Evolutionary conservation across 2,888 invertebrate species (phyloP).

Genomic region (Diaperis boleti): DNA sequence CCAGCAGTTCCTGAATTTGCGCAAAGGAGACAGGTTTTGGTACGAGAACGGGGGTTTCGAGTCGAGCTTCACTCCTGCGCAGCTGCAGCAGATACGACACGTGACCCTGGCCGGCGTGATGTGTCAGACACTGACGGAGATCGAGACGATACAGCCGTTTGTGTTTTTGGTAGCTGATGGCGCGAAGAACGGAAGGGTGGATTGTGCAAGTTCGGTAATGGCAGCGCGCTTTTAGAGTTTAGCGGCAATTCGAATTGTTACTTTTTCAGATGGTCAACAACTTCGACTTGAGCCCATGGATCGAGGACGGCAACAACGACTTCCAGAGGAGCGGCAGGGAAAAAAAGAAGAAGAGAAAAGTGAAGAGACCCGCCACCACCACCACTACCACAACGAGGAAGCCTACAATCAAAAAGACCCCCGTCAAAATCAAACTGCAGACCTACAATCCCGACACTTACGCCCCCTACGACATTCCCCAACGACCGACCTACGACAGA

Average conservation of each 20-base stretch:
- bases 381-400: constrained; percentile 26
- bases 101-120: constrained; percentile 80
- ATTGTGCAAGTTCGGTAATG: no score
- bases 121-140: constrained; percentile 75
- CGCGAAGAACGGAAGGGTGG: constrained; percentile 71
- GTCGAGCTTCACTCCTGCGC: constrained; percentile 81
- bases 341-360: constrained; percentile 21
- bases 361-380: constrained; percentile 23
- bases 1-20: constrained; percentile 83
- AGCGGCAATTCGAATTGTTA: no score
- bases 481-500: constrained; percentile 37
- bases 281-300: constrained; percentile 75
- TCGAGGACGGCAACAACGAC: constrained; percentile 62
- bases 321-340: not conserved
- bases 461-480: constrained; percentile 25
- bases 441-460: constrained; percentile 12
- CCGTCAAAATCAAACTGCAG: constrained; percentile 32
- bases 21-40: constrained; percentile 86
- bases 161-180: constrained; percentile 75
- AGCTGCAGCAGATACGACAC: constrained; percentile 79
- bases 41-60: constrained; percentile 84
- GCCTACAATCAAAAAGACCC: constrained; percentile 24
- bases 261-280: constrained; percentile 68
- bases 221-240: no score
- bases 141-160: constrained; percentile 79